phyloP scores from a whole-genome alignment of 2,888 invertebrate species.

The Cerastoderma edule region DNA sequence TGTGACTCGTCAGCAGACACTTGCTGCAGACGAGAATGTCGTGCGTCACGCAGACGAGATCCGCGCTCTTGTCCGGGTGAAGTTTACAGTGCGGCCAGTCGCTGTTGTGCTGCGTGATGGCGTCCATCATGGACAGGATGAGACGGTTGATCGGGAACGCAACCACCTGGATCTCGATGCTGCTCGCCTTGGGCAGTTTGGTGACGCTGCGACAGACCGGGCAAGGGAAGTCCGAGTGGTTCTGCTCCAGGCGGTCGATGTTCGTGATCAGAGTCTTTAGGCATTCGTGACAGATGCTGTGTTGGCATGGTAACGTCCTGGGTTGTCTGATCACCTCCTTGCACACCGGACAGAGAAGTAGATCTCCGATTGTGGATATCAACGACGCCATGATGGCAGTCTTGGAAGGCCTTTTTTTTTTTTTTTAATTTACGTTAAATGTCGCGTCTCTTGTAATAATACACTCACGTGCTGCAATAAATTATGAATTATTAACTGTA shows the following conservation, averaged over 20 bases:
- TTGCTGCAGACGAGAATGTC: conserved; percentile 62
- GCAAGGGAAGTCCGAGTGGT: conserved; percentile 55
- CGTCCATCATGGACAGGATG: conserved; percentile 63
- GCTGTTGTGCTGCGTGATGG: conserved; percentile 55
- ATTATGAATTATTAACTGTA: no score
- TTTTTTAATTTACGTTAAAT: no score
- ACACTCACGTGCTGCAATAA: no score
- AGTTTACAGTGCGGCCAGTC: conserved; percentile 63
- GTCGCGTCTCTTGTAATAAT: no score
- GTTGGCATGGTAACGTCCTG: conserved; percentile 61
- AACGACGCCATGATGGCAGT: conserved; percentile 56
- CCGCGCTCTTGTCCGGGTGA: conserved; percentile 56
- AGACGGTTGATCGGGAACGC: conserved; percentile 59
- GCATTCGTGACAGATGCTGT: conserved; percentile 57
- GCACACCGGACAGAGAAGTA: conserved; percentile 59
- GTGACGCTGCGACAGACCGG: conserved; percentile 58
- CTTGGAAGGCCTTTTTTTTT: no score
- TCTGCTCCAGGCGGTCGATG: conserved; percentile 55
- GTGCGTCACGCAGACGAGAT: conserved; percentile 59
- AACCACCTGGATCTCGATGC: conserved; percentile 55
- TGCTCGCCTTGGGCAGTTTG: conserved; percentile 53
- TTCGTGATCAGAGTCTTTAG: conserved; percentile 56
- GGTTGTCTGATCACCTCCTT: conserved; percentile 59
- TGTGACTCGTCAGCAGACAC: conserved; percentile 55
- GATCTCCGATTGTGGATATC: conserved; percentile 56